Base-by-base conservation (phyloP, 2,888 invertebrate genomes). In the Mylabris sibirica region DNA sequence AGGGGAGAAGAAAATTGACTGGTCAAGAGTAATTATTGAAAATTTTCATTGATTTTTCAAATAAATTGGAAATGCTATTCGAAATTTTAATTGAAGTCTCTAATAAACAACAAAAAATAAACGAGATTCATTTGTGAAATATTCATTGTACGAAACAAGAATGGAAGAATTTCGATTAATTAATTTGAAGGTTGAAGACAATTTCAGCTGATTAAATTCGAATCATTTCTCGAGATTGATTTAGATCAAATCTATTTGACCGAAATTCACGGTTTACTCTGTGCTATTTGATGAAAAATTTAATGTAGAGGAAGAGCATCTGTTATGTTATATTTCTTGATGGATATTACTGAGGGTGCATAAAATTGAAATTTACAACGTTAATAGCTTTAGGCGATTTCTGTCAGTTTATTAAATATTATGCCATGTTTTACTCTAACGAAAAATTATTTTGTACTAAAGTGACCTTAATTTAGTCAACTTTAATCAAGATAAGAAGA, bases 301-400 rank as follows among this genome's bases (percentile, higher is more conserved):
- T 57, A 17, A 20, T 20, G 1, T 20, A 8, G 24, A 11, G 9
- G 49, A 6, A 49, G 22, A 57, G 20, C 49, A 22, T 49, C 49
- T 57, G 57, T 57, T 30, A 57, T 57, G 22, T 57, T 4, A 49
- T 9, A 14, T 57, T 57, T 57, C 8, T 24, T 57, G 57, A 57
- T 57, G 49, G 49, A 24, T 53, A 53, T 53, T 22, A 53, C 22
- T 53, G 11, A 14, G 57, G 57, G 57, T 12, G 12, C 24, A 57
- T 57, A 12, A 57, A 57, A 57, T 57, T 57, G 24, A 24, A 57
- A 57, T 57, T 57, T 57, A 57, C 24, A 22, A 49, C 20, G 49
- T 20, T 49, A 49, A 49, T 49, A 49, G 49, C 49, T 22, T 11
- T 2, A 57, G 24, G 57, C 24, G 14, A 24, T 57, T 57, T 24